Conservation (phyloP, 2,113 vertebrate species). For the Oriolus oriolus region DNA sequence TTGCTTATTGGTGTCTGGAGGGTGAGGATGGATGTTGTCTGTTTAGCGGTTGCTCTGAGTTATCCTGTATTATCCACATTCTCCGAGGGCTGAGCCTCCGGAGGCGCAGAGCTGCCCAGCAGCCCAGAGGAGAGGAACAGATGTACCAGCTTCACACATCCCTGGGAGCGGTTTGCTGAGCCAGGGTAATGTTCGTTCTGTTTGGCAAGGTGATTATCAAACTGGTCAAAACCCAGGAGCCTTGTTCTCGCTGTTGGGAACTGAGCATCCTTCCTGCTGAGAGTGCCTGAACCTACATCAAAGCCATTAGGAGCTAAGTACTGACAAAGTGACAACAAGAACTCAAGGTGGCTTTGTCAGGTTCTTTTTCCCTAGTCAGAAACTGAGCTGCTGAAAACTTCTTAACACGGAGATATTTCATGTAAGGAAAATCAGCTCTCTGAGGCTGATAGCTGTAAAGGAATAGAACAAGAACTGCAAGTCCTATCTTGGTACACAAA, state of each 20-base stretch:
- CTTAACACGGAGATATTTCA: neutral
- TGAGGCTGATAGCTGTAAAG: neutral
- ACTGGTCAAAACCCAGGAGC: neutral
- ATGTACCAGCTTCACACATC: neutral
- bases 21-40: neutral
- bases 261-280: neutral
- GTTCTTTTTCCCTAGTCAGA: neutral
- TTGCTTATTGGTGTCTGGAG: neutral
- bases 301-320: neutral
- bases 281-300: neutral
- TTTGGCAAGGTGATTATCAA: neutral
- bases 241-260: neutral
- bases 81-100: neutral
- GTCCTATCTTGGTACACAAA: neutral
- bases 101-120: neutral
- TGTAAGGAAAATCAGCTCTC: neutral
- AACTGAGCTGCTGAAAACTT: neutral
- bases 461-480: neutral
- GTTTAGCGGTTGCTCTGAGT: neutral
- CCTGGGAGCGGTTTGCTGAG: neutral
- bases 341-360: neutral
- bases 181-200: neutral
- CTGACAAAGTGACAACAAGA: neutral
- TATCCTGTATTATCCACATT: neutral
- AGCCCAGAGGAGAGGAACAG: neutral